Percentiles rank a stretch among this genome's conserved stretches.
phyloP scores from a whole-genome alignment of 2,888 invertebrate genomes.

The Synergus itoensis region DNA sequence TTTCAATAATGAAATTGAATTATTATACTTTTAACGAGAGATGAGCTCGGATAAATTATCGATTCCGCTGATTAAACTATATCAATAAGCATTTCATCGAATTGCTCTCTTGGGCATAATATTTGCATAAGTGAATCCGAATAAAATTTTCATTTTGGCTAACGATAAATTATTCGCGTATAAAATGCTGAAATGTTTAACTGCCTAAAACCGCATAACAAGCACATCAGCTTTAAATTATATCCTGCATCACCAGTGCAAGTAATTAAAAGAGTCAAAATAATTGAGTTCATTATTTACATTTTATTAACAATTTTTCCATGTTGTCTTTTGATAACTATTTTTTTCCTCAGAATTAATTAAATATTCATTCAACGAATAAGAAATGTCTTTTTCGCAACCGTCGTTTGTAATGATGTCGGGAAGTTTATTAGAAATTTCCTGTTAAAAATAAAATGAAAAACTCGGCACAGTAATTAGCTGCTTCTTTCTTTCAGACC shows the following conservation, averaged over 20 bases:
- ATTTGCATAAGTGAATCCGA: neutral
- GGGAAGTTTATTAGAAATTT: slow-evolving; percentile 11
- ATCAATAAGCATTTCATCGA: neutral
- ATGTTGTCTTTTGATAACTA: neutral
- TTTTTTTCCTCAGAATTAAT: neutral
- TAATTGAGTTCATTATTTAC: neutral
- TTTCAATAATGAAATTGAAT: neutral
- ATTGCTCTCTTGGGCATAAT: neutral
- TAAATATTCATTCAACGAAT: neutral
- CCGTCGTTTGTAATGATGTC: slow-evolving; percentile 7
- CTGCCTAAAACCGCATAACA: neutral
- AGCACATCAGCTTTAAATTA: no score
- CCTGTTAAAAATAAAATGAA: neutral
- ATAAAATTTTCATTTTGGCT: neutral
- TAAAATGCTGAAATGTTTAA: neutral
- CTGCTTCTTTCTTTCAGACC: neutral
- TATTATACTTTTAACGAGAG: neutral
- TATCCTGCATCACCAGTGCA: neutral
- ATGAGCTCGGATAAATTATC: neutral
- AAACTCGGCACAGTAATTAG: slow-evolving; percentile 16
- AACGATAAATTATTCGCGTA: neutral
- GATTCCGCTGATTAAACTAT: neutral
- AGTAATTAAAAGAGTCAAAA: neutral
- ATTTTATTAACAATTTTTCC: neutral
- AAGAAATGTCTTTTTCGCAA: neutral